Percentiles rank a stretch among this genome's conserved stretches.
Conservation (phyloP, 2,113 vertebrate genomes). For the Heloderma charlesbogerti region DNA sequence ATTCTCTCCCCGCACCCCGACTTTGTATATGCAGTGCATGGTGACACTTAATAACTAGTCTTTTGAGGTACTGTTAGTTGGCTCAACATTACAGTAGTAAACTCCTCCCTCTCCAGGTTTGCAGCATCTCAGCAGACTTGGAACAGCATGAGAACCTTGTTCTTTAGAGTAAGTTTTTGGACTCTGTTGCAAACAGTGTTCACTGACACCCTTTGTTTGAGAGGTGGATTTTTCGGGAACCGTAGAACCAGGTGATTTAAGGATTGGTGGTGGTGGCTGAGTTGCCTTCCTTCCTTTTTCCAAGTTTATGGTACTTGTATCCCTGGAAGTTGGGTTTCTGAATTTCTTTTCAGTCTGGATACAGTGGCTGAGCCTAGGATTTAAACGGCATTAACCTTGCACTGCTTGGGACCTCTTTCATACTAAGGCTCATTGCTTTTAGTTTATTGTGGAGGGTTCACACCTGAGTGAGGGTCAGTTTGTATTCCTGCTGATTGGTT, state of each 20-base stretch:
- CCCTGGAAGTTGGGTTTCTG: not conserved
- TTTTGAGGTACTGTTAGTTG: slow-evolving; percentile 26
- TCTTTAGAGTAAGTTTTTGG: slow-evolving; percentile 8
- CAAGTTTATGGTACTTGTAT: not conserved
- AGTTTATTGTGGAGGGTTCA: not conserved
- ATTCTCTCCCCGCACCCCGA: not conserved
- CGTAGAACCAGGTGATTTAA: not conserved
- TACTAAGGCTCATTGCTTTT: too few species aligned
- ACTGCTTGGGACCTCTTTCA: too few species aligned
- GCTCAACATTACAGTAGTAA: slow-evolving; percentile 17
- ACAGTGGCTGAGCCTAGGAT: not conserved
- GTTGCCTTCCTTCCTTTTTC: not conserved
- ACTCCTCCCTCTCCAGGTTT: slow-evolving; percentile 11
- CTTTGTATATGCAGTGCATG: not conserved
- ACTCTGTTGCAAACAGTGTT: not conserved
- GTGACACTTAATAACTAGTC: slow-evolving; percentile 4
- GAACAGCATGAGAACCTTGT: not conserved
- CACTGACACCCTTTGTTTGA: not conserved
- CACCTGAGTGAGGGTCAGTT: too few species aligned
- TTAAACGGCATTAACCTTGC: not conserved
- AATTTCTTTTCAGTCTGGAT: not conserved
- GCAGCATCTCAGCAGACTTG: not conserved
- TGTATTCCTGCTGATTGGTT: not conserved
- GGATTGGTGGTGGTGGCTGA: not conserved
- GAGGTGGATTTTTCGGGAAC: not conserved